A percentile compares a stretch with the other conserved stretches of the same genome.
Evolutionary conservation across 2,797 vertebrate genomes (phyloP).

Genomic region (Serranus cabrilla): DNA sequence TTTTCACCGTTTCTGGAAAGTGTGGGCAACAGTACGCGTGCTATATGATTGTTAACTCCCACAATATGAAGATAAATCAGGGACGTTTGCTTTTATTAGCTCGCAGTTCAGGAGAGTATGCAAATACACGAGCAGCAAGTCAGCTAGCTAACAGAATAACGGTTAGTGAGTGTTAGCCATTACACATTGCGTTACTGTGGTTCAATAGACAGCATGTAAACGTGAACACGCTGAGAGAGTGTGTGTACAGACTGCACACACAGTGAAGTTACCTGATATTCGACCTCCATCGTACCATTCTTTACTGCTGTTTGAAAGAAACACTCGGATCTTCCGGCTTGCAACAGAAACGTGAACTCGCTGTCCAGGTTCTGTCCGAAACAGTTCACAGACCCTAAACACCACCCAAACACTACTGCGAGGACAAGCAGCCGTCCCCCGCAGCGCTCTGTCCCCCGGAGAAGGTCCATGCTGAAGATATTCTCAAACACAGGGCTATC

Average conservation of each 20-base stretch:
- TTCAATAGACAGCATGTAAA: neutral
- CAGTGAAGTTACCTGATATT: conserved; percentile 89
- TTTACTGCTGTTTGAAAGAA: conserved; percentile 89
- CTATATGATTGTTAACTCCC: too few species aligned
- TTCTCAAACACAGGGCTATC: conserved; percentile 53
- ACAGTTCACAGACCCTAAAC: conserved; percentile 31
- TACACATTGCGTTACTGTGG: neutral
- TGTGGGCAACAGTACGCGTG: neutral
- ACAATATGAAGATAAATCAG: neutral
- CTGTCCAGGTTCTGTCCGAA: conserved; percentile 85
- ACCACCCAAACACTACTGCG: conserved; percentile 34
- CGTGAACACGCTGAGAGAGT: neutral
- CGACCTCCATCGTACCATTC: conserved; percentile 91
- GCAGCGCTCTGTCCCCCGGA: conserved; percentile 3
- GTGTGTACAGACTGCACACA: conserved; percentile 12
- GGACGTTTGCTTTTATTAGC: too few species aligned
- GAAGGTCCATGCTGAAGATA: conserved; percentile 54
- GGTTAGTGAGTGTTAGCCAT: neutral
- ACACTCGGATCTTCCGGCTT: conserved; percentile 89
- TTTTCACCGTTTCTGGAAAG: neutral
- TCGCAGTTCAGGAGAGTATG: too few species aligned
- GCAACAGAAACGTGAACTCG: conserved; percentile 92
- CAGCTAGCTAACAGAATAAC: conserved; percentile 25
- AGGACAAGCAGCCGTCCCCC: conserved; percentile 23
- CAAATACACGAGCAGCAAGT: neutral